A percentile compares a stretch with the other conserved stretches of the same genome.
Evolutionary conservation across 1,140 invertebrate genomes (phyloP).

Genomic region (Sinella curviseta): DNA sequence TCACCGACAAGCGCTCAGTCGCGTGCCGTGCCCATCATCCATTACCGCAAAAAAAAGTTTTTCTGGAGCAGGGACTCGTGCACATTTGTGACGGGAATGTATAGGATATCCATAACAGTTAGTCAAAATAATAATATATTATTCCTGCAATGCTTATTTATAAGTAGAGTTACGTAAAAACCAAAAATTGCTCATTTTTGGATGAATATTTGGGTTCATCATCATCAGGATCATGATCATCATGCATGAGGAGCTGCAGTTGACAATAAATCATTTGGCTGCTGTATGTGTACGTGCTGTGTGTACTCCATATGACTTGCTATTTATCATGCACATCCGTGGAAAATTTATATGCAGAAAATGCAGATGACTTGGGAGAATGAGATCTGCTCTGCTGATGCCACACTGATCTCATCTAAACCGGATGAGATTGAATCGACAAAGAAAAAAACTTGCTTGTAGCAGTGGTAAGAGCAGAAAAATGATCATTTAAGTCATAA

Average conservation of each 20-base stretch:
- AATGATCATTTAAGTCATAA: too few relatives aligned
- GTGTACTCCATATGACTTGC: not conserved
- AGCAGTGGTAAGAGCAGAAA: too few relatives aligned
- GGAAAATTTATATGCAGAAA: not conserved
- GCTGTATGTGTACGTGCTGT: not conserved
- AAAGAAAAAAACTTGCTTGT: too few relatives aligned
- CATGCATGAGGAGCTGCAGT: not conserved
- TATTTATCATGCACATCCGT: not conserved
- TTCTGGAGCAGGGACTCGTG: not conserved
- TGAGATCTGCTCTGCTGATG: not conserved
- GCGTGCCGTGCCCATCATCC: not conserved
- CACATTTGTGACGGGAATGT: not conserved
- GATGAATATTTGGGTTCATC: not conserved
- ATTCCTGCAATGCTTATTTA: not conserved
- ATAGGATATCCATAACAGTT: not conserved
- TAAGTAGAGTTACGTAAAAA: not conserved
- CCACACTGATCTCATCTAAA: not conserved
- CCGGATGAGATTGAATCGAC: too few relatives aligned
- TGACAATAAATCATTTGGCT: not conserved
- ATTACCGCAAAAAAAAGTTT: conserved; percentile 1
- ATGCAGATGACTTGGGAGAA: not conserved
- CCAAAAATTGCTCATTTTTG: not conserved
- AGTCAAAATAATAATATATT: not conserved
- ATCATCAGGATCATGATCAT: not conserved
- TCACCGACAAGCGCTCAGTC: not conserved